phyloP scores from a whole-genome alignment of 2,797 vertebrate species.

The Gephyroberyx darwinii region DNA sequence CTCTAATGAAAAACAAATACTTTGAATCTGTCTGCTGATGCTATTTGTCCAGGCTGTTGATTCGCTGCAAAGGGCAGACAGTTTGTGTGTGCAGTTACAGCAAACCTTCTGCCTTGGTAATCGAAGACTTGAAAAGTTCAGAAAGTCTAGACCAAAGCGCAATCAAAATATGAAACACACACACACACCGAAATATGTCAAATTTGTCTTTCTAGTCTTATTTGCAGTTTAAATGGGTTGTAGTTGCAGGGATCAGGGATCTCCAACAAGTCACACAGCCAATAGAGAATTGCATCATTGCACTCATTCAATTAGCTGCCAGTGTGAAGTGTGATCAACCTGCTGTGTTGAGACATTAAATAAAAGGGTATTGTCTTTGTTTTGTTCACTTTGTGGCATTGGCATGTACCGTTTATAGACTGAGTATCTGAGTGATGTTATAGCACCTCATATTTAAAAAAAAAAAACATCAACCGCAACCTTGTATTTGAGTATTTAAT shows the following conservation, averaged over 20 bases:
- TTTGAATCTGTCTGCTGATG: constrained; percentile 44
- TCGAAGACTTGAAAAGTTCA: background rate
- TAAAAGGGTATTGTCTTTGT: no score
- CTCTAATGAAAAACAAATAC: constrained; percentile 62
- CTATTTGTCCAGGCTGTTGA: constrained; percentile 39
- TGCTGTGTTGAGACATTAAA: no score
- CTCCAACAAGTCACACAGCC: background rate
- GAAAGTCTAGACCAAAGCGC: background rate
- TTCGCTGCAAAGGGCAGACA: constrained; percentile 35
- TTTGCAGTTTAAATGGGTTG: background rate
- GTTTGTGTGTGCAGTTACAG: constrained; percentile 23
- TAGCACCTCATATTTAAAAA: background rate
- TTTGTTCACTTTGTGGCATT: no score
- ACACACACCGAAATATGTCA: background rate
- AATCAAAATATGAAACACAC: background rate
- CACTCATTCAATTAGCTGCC: background rate
- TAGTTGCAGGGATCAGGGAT: background rate
- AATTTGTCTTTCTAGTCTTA: background rate
- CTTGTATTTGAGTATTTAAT: background rate
- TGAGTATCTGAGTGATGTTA: background rate
- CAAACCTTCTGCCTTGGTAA: background rate
- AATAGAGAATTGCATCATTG: background rate
- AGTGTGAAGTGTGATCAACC: no score
- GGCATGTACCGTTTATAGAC: no score
- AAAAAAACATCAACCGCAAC: background rate